Base-by-base conservation (phyloP, 2,888 invertebrate genomes). In the Brachypalpus laphriformis region DNA sequence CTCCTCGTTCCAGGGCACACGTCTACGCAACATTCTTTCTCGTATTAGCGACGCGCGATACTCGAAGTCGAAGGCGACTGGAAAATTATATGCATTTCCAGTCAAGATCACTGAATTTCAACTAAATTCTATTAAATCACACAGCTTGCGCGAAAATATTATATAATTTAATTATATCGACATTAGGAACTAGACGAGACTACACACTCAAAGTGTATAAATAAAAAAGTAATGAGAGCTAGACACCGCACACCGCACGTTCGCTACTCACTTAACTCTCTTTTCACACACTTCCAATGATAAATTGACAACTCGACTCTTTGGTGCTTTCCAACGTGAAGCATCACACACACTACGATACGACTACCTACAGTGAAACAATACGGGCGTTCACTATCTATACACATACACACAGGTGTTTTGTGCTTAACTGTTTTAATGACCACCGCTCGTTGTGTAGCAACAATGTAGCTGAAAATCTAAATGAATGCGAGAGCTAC, bases 301-400 rank as follows among this genome's bases (percentile, higher is more conserved):
- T 47, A 71, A 81, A 75, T 42, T 85, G 85, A 85, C 85, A 85
- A 85, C 81, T 75, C 85, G 85, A 85, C 85, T 85, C 75, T 85
- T 81, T 81, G 70, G 6, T 59, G 42, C 14, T 40, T 83, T 78
- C 82, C 78, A 82, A 66, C 22, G 31, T 40, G 14, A 56, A 42
- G 40, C 18, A 14, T 34, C 47, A 61, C 49, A 11, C 25, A 51
- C 40, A 63, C 31, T 3, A n/a, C 3, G 16, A 59, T 20, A 37
- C 7, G 0, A 47, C 16, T n/a, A n/a, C n/a, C n/a, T n/a, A 59
- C 49, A 25, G 3, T 14, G n/a, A 49, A 49, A 71, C 42, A 47
- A 65, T 34, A 54, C 82, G 82, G 82, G 82, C 78, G 82, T 83
- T 83, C 61, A 78, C 82, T 74, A 25, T 5, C 47, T 42, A 37